phyloP scores from a whole-genome alignment of 2,797 vertebrate species.

The Paramormyrops hopkinsi region DNA sequence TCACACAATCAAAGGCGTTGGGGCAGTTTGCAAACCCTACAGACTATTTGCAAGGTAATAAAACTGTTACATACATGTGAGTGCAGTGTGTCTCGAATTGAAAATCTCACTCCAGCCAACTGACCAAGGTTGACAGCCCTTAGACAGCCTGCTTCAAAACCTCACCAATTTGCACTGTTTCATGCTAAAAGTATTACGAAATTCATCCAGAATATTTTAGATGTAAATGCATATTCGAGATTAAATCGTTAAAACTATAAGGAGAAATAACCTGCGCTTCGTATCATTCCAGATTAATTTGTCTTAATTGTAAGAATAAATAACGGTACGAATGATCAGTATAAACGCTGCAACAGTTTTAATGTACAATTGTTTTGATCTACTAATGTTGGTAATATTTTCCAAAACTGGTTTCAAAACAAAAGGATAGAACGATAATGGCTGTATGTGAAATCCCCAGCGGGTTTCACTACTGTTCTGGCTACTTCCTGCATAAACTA shows the following conservation, averaged over 20 bases:
- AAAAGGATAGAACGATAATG: background rate
- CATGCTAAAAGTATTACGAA: background rate
- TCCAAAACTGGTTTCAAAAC: background rate
- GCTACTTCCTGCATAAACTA: background rate
- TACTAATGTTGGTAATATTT: background rate
- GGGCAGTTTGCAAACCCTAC: background rate
- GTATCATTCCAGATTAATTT: background rate
- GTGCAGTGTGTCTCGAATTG: background rate
- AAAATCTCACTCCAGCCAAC: conserved; percentile 23
- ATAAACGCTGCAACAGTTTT: background rate
- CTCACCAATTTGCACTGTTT: background rate
- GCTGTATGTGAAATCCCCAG: background rate
- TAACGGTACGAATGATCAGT: background rate
- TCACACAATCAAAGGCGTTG: background rate
- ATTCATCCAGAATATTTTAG: background rate
- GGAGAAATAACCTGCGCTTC: background rate
- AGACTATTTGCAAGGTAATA: background rate
- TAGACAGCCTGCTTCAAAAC: background rate
- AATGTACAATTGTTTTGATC: background rate
- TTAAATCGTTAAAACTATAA: background rate
- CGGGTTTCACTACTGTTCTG: background rate
- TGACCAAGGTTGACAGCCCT: conserved; percentile 30
- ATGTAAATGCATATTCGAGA: background rate
- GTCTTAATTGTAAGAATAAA: background rate
- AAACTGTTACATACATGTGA: background rate